Base-by-base conservation (phyloP, 2,113 vertebrate genomes). In the Chaetodon auriga region DNA sequence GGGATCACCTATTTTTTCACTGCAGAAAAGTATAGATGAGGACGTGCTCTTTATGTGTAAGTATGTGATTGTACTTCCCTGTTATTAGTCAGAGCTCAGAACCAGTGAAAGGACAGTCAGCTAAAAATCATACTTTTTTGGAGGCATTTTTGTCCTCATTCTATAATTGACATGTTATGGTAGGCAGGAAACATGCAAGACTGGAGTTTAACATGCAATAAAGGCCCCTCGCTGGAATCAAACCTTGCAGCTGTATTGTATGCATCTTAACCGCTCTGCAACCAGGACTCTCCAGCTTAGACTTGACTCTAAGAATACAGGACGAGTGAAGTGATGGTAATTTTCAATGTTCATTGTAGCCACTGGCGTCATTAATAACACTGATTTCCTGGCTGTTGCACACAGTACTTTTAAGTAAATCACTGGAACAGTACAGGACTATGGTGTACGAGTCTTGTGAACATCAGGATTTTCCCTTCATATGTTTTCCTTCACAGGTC, bases 401-500 rank as follows among this genome's bases (percentile, higher is more conserved):
- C 30, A 30, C 30, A 30, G 30, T 30, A 30, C 30, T 30, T 30
- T 30, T 45, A 45, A 48, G 30, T n/a, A 10, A 68, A 25, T 78
- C 19, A 57, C 38, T 35, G 23, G 19, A 62, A 30, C 14, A 55
- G 21, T 51, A 15, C 5, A 70, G 10, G 43, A 15, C 46, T 4
- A 23, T 5, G 3, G 12, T 49, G 3, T 12, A 2, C 38, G 13
- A 68, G 23, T 30, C 23, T 21, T 55, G 61, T 48, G 36, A 80
- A 3, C 66, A 72, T 9, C 68, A 80, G 46, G 23, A 35, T 81
- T 88, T 91, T 55, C 35, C 64, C 25, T 15, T 35, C 7, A 16
- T 21, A 14, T 7, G 3, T n/a, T 72, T 79, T 49, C 55, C 61
- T 49, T 81, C 64, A 10, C 19, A 25, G 8, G n/a, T 81, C n/a